phyloP scores from a whole-genome alignment of 1,140 invertebrate species.

The roundworm (Caenorhabditis elegans) region DNA sequence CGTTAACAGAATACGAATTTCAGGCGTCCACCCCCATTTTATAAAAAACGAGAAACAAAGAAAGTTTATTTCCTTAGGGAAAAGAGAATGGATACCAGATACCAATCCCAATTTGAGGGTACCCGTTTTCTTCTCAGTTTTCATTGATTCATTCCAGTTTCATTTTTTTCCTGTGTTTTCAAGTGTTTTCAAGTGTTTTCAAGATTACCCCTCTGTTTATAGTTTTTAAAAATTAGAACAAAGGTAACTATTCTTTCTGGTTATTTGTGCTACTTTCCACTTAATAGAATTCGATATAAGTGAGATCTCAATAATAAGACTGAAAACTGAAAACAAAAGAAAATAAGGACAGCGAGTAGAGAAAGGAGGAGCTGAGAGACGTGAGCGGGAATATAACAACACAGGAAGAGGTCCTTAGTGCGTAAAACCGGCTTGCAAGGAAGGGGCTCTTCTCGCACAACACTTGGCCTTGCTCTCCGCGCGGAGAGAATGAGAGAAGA shows the following conservation, averaged over 20 bases:
- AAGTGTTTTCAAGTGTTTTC: too few species aligned
- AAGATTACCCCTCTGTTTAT: neutral
- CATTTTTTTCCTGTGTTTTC: neutral
- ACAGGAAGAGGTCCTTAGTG: slow-evolving; percentile 20
- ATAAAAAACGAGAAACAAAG: neutral
- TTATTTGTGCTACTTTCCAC: neutral
- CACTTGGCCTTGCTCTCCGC: slow-evolving; percentile 14
- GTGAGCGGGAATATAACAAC: neutral
- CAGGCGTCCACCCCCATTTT: neutral
- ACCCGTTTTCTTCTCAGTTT: neutral
- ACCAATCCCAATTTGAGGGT: neutral
- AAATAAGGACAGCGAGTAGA: neutral
- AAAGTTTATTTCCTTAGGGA: neutral
- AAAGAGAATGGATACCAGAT: neutral
- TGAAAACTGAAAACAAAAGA: slow-evolving; percentile 3
- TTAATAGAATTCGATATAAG: neutral
- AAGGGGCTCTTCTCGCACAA: neutral
- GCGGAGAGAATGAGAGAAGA: neutral
- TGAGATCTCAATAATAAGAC: neutral
- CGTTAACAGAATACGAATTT: neutral
- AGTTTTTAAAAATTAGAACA: neutral
- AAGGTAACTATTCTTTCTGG: too few species aligned
- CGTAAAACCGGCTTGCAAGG: neutral
- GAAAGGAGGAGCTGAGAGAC: slow-evolving; percentile 8
- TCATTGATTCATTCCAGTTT: neutral